phyloP scores from a whole-genome alignment of 2,888 invertebrate genomes.

The Parelbella ahira region DNA sequence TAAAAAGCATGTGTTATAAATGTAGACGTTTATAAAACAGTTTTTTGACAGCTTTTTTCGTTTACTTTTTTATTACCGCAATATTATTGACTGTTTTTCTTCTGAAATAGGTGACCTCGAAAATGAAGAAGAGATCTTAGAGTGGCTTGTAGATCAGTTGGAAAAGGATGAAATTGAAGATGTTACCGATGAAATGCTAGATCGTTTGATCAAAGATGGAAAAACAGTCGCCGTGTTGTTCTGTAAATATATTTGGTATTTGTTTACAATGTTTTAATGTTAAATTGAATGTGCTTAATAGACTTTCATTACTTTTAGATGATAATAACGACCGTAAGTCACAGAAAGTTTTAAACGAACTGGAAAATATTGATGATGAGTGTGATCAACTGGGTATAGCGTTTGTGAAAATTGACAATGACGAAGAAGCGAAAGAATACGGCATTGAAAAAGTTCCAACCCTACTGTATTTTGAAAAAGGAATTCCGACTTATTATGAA shows the following conservation, averaged over 20 bases:
- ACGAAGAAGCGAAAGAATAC: slow-evolving; percentile 93
- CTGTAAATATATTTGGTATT: slow-evolving; percentile 83
- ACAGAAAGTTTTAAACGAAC: slow-evolving; percentile 90
- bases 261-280: neutral
- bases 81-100: slow-evolving; percentile 5
- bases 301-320: slow-evolving; percentile 82
- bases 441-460: slow-evolving; percentile 94
- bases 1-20: no score
- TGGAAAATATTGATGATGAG: slow-evolving; percentile 97
- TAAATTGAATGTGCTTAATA: no score
- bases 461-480: slow-evolving; percentile 90
- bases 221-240: slow-evolving; percentile 94
- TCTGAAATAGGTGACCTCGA: slow-evolving; percentile 85
- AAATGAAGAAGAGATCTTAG: slow-evolving; percentile 92
- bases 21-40: slow-evolving; percentile 11
- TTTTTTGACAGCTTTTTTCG: slow-evolving; percentile 11
- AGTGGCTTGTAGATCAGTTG: slow-evolving; percentile 92
- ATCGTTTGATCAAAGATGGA: slow-evolving; percentile 92
- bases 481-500: slow-evolving; percentile 87
- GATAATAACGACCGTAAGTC: slow-evolving; percentile 94
- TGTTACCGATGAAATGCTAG: slow-evolving; percentile 96
- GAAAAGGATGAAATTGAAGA: slow-evolving; percentile 97
- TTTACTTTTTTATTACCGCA: slow-evolving; percentile 12
- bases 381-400: slow-evolving; percentile 93
- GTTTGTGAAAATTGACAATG: slow-evolving; percentile 95